Conservation (phyloP, 2,888 invertebrate species). For the Nephrotoma guestfalica region DNA sequence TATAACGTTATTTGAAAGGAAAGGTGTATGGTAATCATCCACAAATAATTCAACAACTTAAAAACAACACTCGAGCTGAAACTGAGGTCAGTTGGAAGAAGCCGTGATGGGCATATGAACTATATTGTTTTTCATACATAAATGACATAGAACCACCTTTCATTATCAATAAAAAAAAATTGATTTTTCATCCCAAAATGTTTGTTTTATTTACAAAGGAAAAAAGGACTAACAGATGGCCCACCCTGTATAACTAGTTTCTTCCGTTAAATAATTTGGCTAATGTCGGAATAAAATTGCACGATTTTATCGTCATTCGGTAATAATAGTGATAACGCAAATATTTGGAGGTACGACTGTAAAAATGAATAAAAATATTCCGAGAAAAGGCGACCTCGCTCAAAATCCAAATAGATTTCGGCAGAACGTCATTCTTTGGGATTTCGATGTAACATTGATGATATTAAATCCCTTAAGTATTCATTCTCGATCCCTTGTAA, state of each 20-base stretch:
- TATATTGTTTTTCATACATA: too few species aligned
- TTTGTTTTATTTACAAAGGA: too few species aligned
- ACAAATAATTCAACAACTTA: too few species aligned
- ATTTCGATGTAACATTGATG: conserved; percentile 78
- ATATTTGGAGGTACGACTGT: conserved; percentile 85
- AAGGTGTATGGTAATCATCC: too few species aligned
- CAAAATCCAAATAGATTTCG: conserved; percentile 75
- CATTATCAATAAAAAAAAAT: too few species aligned
- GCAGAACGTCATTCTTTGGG: conserved; percentile 67
- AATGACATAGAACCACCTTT: conserved; percentile 55
- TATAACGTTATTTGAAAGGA: too few species aligned
- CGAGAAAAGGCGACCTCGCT: conserved; percentile 74
- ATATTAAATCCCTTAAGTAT: conserved; percentile 48
- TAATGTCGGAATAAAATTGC: conserved; percentile 69
- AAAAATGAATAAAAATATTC: conserved; percentile 92
- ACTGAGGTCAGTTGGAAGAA: too few species aligned
- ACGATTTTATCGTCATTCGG: conserved; percentile 81
- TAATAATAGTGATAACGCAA: conserved; percentile 69
- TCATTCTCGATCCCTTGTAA: conserved; percentile 64
- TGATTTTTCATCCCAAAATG: too few species aligned
- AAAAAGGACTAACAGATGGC: too few species aligned
- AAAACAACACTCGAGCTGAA: too few species aligned
- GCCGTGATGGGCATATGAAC: too few species aligned
- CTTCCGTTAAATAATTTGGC: conserved; percentile 58
- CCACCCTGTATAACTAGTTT: conserved; percentile 30